Percentiles rank a stretch among this genome's conserved stretches.
Conservation (phyloP, 1,140 invertebrate species). For the Parapsyche elsis region DNA sequence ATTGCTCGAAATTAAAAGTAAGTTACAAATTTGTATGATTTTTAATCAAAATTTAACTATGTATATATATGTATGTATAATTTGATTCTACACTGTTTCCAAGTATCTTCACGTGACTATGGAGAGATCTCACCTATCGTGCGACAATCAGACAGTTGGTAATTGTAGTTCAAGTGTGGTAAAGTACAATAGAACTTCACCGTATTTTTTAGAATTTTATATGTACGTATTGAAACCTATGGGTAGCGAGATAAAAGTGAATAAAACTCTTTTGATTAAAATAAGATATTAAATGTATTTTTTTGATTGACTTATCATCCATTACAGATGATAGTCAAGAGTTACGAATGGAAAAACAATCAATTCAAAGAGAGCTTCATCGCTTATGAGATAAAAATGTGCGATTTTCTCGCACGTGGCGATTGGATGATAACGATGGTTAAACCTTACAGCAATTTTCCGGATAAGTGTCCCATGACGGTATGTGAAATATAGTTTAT, state of each 20-base stretch:
- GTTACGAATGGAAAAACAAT: slow-evolving; percentile 32
- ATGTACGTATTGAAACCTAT: neutral
- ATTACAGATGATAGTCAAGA: slow-evolving; percentile 6
- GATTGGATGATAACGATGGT: neutral
- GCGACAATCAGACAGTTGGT: neutral
- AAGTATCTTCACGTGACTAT: neutral
- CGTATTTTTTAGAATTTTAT: neutral
- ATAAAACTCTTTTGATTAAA: neutral
- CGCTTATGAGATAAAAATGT: neutral
- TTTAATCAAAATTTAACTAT: neutral
- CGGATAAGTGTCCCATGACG: neutral
- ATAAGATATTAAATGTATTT: neutral
- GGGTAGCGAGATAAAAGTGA: neutral
- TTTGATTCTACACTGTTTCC: neutral
- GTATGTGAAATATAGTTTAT: neutral
- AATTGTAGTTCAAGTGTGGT: neutral
- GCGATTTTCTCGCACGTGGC: neutral
- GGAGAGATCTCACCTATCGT: neutral
- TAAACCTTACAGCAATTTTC: neutral
- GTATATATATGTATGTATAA: neutral
- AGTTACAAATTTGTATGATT: too few relatives aligned
- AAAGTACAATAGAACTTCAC: neutral
- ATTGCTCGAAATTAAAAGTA: neutral
- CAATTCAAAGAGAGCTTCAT: slow-evolving; percentile 30
- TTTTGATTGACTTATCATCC: neutral